Evolutionary conservation across 2,888 invertebrate species (phyloP).

Genomic region (Eristalis tenax): DNA sequence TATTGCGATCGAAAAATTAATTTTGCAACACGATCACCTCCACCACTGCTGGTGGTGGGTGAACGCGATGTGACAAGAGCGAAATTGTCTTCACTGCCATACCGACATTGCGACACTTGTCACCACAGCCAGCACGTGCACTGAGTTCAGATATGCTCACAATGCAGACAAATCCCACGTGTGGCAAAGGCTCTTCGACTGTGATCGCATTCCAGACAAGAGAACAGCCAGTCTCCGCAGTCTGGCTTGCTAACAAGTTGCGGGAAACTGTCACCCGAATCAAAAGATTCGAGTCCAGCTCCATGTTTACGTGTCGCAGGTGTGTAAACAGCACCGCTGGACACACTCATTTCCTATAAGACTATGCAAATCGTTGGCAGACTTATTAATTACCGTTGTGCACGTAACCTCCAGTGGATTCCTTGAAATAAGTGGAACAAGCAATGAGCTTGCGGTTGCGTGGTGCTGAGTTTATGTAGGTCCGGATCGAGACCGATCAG

Average conservation of each 20-base stretch:
- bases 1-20: background rate
- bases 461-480: slow-evolving; percentile 33
- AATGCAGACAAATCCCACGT: slow-evolving; percentile 1
- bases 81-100: background rate
- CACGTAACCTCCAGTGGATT: slow-evolving; percentile 42
- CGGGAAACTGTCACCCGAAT: slow-evolving; percentile 35
- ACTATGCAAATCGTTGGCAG: slow-evolving; percentile 57
- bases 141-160: background rate
- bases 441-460: slow-evolving; percentile 25
- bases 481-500: slow-evolving; percentile 61
- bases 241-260: slow-evolving; percentile 8
- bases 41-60: background rate
- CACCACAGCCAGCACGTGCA: background rate
- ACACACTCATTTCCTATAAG: slow-evolving; percentile 56
- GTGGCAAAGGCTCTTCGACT: slow-evolving; percentile 8
- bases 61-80: background rate
- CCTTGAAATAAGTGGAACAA: slow-evolving; percentile 52
- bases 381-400: slow-evolving; percentile 52
- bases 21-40: background rate
- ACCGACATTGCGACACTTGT: background rate
- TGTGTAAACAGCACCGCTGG: slow-evolving; percentile 26
- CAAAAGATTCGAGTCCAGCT: slow-evolving; percentile 30
- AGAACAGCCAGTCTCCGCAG: background rate
- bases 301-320: slow-evolving; percentile 48
- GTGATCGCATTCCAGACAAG: slow-evolving; percentile 9